These are phyloP conservation scores for Aurelia sp. DNA, from an alignment of 30 jellyfish, hydroid and myxozoan species.

Conservation along the genomic window DNA sequence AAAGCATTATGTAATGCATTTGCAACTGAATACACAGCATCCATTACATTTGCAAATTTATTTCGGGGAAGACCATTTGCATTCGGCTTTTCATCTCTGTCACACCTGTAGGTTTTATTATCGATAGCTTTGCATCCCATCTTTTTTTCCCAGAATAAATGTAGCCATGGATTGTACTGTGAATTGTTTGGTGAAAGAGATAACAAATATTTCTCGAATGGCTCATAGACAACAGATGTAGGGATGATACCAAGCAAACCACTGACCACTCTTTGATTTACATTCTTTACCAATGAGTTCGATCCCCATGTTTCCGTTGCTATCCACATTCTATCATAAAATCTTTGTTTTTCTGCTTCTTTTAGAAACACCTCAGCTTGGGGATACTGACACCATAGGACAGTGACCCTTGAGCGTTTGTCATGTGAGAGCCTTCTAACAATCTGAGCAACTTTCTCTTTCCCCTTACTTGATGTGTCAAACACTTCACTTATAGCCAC, in stretches of 20 bases:
- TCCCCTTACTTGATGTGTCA: conserved; percentile 78
- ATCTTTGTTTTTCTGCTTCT: conserved; percentile 73
- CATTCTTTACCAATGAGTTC: conserved; percentile 45
- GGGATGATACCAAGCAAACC: conserved; percentile 98
- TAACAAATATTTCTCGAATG: conserved; percentile 60
- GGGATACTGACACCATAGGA: conserved; percentile 97
- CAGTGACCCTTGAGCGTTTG: conserved; percentile 72
- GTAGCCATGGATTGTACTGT: conserved; percentile 89
- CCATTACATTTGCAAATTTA: conserved; percentile 89
- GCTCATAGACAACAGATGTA: conserved; percentile 64
- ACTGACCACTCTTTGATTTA: conserved; percentile 83
- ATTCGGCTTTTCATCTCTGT: neutral
- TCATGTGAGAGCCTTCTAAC: conserved; percentile 60
- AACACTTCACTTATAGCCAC: conserved; percentile 84
- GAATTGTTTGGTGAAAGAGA: conserved; percentile 68
- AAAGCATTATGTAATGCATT: conserved; percentile 65
- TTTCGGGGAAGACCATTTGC: conserved; percentile 70
- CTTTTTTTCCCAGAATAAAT: conserved; percentile 73
- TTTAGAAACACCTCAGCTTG: conserved; percentile 78
- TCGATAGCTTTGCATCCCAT: conserved; percentile 26
- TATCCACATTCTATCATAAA: conserved; percentile 89
- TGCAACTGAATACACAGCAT: conserved; percentile 96
- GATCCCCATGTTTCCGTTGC: conserved; percentile 99
- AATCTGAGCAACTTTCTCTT: conserved; percentile 48
- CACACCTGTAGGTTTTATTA: conserved; percentile 55